Evolutionary conservation across 2,888 invertebrate genomes (phyloP), one percentile per base, ranked within the genome.

Genomic region (Andrena chrysosceles): DNA sequence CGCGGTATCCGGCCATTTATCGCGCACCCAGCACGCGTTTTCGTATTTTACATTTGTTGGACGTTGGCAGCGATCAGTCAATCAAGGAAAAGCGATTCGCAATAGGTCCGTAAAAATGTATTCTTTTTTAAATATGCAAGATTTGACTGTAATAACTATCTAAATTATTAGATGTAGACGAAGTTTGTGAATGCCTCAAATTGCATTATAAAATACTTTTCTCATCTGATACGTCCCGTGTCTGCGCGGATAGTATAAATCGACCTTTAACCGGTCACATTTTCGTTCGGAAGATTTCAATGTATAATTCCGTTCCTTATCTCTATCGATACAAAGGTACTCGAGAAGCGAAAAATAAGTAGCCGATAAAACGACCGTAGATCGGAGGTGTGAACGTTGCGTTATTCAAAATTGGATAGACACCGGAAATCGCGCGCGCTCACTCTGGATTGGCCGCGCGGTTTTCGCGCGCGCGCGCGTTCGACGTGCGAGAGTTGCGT

Each of bases 231-330:
- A 42, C n/a, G 33, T 20, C 2, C 42, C 8, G 29, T n/a, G n/a
- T 5, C 10, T 23, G 10, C 26, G 29, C n/a, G 33, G 5, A 13
- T 7, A 31, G n/a, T 26, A n/a, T 2, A 63, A 60, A 26, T 23
- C n/a, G 69, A 31, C 42, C 59, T 48, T 75, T 75, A 64, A 75
- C 75, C 66, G 56, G 69, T 56, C 20, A 13, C 16, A 13, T 59
- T 66, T 69, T 70, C 35, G 52, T 42, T 23, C 59, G 3, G 8
- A 20, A 31, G 8, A 29, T 16, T 16, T 42, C 23, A 5, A 6
- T 16, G 26, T 52, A 20, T 35, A 59, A 69, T 67, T 62, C 29
- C 33, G 31, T 10, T 42, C 54, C 54, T 80, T 84, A 84, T 79
- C 79, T 73, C 10, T 56, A 31, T 49, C 71, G 63, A 33, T 62